phyloP scores from a whole-genome alignment of 2,888 invertebrate genomes.

The Seira sanloemensis region DNA sequence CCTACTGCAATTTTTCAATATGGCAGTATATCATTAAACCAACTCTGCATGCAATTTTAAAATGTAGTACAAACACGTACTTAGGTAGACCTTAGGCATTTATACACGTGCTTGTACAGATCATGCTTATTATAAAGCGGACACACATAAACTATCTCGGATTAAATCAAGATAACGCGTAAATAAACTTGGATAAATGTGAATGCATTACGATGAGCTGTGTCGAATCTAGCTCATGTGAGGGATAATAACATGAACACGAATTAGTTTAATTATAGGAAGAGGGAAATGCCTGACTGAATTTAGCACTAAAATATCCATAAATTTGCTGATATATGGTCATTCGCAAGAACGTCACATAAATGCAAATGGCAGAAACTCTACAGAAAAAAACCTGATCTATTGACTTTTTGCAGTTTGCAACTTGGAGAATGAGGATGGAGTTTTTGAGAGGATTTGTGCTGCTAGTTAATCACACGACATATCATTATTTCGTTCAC shows the following conservation, averaged over 20 bases:
- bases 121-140: not conserved
- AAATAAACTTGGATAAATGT: no score
- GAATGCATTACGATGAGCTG: not conserved
- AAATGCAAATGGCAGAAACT: no score
- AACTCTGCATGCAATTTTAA: not conserved
- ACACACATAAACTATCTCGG: not conserved
- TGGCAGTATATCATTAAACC: not conserved
- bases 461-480: no score
- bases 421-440: not conserved
- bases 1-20: not conserved
- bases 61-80: not conserved
- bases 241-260: not conserved
- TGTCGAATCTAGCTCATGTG: no score
- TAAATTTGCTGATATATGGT: not conserved
- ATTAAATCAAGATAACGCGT: conserved; percentile 16
- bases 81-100: no score
- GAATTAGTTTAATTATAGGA: conserved; percentile 51
- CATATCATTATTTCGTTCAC: not conserved
- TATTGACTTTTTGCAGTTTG: not conserved
- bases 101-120: not conserved
- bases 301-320: not conserved
- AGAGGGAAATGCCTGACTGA: conserved; percentile 45
- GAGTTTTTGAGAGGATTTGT: not conserved
- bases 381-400: not conserved
- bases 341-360: not conserved